Evolutionary conservation across 2,888 invertebrate genomes (phyloP).

Genomic region (Volucella bombylans): DNA sequence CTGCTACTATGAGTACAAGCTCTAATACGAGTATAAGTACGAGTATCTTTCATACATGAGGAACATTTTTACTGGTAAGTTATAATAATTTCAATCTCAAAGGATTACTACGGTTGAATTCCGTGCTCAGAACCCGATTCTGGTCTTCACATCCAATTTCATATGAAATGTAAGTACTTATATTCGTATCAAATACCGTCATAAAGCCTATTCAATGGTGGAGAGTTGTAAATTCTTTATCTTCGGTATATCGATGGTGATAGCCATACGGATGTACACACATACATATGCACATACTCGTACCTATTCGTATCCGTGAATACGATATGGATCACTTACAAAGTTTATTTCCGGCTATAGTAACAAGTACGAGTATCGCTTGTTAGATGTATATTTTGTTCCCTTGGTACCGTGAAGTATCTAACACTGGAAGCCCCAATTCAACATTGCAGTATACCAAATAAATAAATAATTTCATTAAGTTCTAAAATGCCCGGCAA

Average conservation of each 20-base stretch:
- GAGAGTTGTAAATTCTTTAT: constrained; percentile 61
- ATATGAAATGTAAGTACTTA: constrained; percentile 40
- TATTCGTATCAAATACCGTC: constrained; percentile 3
- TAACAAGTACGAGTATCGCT: background rate
- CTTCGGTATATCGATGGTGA: constrained; percentile 15
- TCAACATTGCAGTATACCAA: constrained; percentile 56
- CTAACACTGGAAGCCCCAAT: constrained; percentile 3
- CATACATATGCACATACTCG: background rate
- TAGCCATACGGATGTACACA: background rate
- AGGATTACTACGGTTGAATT: constrained; percentile 1
- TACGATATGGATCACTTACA: constrained; percentile 52
- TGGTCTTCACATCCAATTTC: constrained; percentile 37
- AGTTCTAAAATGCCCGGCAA: constrained; percentile 64
- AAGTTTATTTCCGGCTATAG: constrained; percentile 30
- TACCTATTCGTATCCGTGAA: background rate
- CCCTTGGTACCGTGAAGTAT: background rate
- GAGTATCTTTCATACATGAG: constrained; percentile 27
- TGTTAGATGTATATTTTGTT: background rate
- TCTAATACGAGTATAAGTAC: too few relatives aligned
- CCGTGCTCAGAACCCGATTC: background rate
- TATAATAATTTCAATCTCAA: constrained; percentile 35
- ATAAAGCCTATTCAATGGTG: constrained; percentile 5
- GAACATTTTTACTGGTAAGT: constrained; percentile 66
- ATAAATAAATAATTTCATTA: constrained; percentile 74
- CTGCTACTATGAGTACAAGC: constrained; percentile 1